Percentiles rank a stretch among this genome's conserved stretches.
Evolutionary conservation across 2,797 vertebrate species (phyloP).

Genomic region (Sylvia borin): DNA sequence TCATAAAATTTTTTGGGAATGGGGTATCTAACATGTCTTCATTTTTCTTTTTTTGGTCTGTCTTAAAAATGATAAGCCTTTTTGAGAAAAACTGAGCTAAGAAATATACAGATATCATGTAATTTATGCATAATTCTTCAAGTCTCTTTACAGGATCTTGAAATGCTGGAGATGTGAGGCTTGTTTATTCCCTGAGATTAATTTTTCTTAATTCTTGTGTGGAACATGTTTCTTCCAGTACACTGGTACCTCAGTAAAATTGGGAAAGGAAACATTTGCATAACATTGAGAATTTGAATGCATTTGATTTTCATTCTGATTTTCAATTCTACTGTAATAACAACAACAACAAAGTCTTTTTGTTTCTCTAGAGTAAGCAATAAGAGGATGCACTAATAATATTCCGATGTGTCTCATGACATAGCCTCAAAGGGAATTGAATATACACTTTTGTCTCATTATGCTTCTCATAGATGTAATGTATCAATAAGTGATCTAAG

Average conservation of each 20-base stretch:
- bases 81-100: constrained; percentile 7
- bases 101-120: not conserved
- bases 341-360: not conserved
- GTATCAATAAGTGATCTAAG: not conserved
- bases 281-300: not conserved
- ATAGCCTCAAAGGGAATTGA: not conserved
- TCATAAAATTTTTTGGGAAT: not conserved
- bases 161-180: not conserved
- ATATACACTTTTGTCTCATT: not conserved
- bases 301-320: not conserved
- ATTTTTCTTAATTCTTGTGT: not conserved
- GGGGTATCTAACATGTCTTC: not conserved
- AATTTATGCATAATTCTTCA: not conserved
- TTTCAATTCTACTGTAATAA: not conserved
- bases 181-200: not conserved
- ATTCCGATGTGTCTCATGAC: not conserved
- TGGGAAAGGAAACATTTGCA: not conserved
- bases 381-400: not conserved
- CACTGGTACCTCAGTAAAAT: not conserved
- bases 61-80: not conserved
- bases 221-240: not conserved
- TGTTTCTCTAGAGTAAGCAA: not conserved
- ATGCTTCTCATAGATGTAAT: not conserved
- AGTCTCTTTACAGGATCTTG: not conserved
- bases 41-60: not conserved